Evolutionary conservation across 2,113 vertebrate genomes (phyloP).

Genomic region (Rhadina sibilatrix): DNA sequence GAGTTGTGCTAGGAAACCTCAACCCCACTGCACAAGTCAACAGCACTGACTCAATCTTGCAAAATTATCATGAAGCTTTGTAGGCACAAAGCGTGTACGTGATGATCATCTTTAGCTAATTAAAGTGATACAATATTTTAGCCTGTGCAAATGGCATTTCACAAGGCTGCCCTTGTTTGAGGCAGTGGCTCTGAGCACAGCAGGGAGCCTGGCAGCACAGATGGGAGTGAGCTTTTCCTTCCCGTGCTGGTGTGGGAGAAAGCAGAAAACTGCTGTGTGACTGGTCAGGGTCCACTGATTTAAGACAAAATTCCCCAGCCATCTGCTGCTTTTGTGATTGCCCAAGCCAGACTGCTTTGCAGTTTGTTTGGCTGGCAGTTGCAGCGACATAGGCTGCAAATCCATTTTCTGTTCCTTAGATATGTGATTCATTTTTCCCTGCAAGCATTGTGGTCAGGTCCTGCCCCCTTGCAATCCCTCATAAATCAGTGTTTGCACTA

Average conservation of each 20-base stretch:
- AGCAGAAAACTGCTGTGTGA: not conserved
- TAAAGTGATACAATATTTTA: not conserved
- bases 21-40: not conserved
- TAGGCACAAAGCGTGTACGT: fast-evolving
- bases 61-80: not conserved
- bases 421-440: not conserved
- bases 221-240: not conserved
- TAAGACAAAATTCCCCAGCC: not conserved
- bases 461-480: not conserved
- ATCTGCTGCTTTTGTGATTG: not conserved
- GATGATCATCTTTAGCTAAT: not conserved
- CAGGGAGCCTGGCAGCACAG: not conserved
- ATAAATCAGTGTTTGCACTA: not conserved
- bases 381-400: not conserved
- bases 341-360: not conserved
- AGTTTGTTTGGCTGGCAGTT: not conserved
- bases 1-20: not conserved
- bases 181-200: not conserved
- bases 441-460: not conserved
- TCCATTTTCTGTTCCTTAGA: not conserved
- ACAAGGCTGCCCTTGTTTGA: not conserved
- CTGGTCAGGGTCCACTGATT: not conserved
- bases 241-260: not conserved
- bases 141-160: not conserved
- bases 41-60: not conserved